Evolutionary conservation across 2,888 invertebrate species (phyloP).

Genomic region (Limnephilus lunatus): DNA sequence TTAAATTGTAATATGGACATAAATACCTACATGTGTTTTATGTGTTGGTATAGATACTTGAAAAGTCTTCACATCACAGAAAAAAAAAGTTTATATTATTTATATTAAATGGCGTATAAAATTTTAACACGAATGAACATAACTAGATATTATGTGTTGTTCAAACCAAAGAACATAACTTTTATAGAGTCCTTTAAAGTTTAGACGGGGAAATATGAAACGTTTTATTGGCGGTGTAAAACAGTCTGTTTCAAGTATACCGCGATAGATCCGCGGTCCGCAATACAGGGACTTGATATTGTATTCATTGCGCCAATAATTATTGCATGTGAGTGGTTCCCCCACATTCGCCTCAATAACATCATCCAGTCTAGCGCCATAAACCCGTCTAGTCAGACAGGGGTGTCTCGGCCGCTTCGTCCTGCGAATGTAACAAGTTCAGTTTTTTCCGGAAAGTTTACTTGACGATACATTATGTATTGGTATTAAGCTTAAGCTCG

Average conservation of each 20-base stretch:
- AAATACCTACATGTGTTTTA: not conserved
- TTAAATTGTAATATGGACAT: not conserved
- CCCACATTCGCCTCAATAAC: not conserved
- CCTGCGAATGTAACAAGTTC: not conserved
- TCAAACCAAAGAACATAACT: too few relatives aligned
- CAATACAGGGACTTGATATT: not conserved
- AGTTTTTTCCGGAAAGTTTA: not conserved
- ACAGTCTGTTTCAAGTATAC: not conserved
- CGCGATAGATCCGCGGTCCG: not conserved
- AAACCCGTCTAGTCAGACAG: not conserved
- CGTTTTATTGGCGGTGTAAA: not conserved
- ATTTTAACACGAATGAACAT: not conserved
- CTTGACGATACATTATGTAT: not conserved
- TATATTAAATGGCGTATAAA: not conserved
- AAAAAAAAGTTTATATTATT: not conserved
- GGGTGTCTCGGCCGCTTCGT: not conserved
- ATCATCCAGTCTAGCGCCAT: conserved; percentile 8
- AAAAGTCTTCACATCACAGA: not conserved
- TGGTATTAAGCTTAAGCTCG: not conserved
- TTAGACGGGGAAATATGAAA: not conserved
- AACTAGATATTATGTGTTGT: not conserved
- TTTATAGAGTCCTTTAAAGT: not conserved
- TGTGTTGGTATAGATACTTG: not conserved
- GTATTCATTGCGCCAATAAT: not conserved
- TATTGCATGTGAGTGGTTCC: not conserved